Evolutionary conservation across 2,113 vertebrate genomes (phyloP), one percentile per base, ranked within the genome.

Genomic region (Scalopus aquaticus): DNA sequence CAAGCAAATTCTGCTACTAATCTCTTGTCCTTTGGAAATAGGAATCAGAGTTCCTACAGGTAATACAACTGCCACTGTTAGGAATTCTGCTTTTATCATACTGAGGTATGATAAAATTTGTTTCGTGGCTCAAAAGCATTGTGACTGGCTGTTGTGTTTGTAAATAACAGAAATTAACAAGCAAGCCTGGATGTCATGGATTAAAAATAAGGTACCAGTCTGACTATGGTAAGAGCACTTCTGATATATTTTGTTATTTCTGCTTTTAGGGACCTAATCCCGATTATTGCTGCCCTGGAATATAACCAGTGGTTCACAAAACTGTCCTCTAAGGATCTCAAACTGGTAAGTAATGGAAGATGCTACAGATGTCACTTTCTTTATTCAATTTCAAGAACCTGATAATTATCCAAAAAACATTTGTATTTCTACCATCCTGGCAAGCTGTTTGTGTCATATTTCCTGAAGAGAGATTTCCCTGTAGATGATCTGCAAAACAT

Each of bases 241-340:
- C 58, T 72, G 22, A 28, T 2, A 0, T 42, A 22, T 4, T n/a
- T 17, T 42, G 17, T 90, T 37, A 2, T 95, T 98, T 97, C 90
- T 96, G 79, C 77, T 98, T 95, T 87, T 98, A 99, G 99, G 98
- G 99, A 99, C 98, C 98, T 99, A 97, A 99, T 99, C 97, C 99
- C 99, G 60, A 99, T 99, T 97, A 99, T 99, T 89, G 99, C 99
- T 81, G 99, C 99, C 6, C 98, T 99, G 98, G 99, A 99, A 83
- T 99, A 99, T 90, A 99, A 99, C 97, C 99, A 99, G 98, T 99
- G 99, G 99, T 99, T 99, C 98, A 99, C 99, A 95, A 99, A 99
- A 96, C 98, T 99, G 89, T 99, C 99, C 90, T 99, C 99, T 8
- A 99, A 99, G 98, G 99, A 99, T 97, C 99, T 99, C 91, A 99